A percentile compares a stretch with the other conserved stretches of the same genome.
Conservation (phyloP, 2,797 vertebrate genomes). For the Hippopotamyrus pictus region DNA sequence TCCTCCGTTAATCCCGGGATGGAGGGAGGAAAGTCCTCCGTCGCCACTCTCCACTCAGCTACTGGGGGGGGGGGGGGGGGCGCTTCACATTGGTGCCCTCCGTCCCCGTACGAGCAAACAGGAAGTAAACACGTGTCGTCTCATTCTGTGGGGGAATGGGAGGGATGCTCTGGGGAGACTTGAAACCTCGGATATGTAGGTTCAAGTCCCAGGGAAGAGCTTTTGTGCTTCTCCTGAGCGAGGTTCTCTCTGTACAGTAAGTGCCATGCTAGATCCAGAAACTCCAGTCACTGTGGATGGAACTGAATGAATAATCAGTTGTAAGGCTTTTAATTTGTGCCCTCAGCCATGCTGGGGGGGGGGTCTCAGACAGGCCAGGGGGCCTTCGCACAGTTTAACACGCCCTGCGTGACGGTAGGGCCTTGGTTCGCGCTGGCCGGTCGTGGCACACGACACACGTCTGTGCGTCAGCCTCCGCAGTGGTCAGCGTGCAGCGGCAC, state of each 20-base stretch:
- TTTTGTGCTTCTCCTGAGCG: neutral
- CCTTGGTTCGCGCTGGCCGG: neutral
- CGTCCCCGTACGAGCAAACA: neutral
- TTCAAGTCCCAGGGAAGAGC: neutral
- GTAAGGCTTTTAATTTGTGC: neutral
- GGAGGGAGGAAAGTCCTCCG: constrained; percentile 37
- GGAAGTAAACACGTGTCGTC: neutral
- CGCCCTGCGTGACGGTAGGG: too few relatives aligned
- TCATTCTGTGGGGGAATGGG: neutral
- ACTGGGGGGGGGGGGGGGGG: neutral
- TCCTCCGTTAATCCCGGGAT: constrained; percentile 47
- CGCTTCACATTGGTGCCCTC: neutral
- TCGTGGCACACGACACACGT: neutral
- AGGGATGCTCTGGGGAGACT: neutral
- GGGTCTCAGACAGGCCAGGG: neutral
- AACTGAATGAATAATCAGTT: neutral
- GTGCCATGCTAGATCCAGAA: neutral
- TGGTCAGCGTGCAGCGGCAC: neutral
- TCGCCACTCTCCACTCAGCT: neutral
- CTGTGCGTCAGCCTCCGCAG: neutral
- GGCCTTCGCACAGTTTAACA: neutral
- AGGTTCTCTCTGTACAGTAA: neutral
- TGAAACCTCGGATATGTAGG: neutral
- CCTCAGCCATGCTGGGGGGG: neutral
- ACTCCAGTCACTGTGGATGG: neutral